These are phyloP conservation scores for Gryllus bimaculatus DNA, from an alignment of 1,140 invertebrate genomes.

Conservation along the genomic window DNA sequence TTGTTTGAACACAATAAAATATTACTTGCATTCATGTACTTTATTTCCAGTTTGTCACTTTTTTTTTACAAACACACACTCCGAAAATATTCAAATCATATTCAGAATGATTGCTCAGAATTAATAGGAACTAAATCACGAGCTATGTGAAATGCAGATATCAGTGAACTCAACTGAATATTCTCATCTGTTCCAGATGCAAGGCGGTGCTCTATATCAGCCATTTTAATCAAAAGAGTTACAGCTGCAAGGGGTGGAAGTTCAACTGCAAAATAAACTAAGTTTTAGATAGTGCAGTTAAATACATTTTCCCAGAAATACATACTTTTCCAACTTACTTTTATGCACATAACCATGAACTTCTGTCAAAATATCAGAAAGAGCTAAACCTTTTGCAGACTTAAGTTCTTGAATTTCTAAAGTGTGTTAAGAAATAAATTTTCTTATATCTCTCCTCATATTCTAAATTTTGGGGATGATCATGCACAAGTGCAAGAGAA, in stretches of 20 bases:
- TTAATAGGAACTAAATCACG: conserved; percentile 29
- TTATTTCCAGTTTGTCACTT: too few relatives aligned
- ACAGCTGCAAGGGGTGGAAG: conserved; percentile 64
- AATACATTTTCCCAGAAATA: background rate
- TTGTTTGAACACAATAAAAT: too few relatives aligned
- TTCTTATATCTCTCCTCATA: background rate
- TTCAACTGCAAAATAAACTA: conserved; percentile 51
- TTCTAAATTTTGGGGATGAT: too few relatives aligned
- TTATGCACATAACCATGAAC: conserved; percentile 74
- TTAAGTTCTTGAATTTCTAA: conserved; percentile 78
- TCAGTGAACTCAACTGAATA: conserved; percentile 71
- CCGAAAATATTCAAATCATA: too few relatives aligned
- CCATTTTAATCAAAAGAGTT: conserved; percentile 66
- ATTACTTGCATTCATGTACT: too few relatives aligned
- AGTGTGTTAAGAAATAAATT: conserved; percentile 23
- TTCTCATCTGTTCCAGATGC: conserved; percentile 69
- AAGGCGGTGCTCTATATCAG: conserved; percentile 71
- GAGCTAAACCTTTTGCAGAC: conserved; percentile 74
- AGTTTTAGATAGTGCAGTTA: background rate
- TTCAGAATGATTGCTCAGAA: too few relatives aligned
- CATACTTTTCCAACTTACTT: conserved; percentile 51
- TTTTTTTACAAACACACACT: too few relatives aligned
- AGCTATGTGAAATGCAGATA: conserved; percentile 66
- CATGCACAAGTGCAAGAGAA: too few relatives aligned
- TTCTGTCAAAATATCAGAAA: conserved; percentile 84